Percentiles rank a stretch among this genome's conserved stretches.
These are phyloP conservation scores for Pantelozetes paolii DNA, from an alignment of 2,888 invertebrate genomes.

Conservation along the genomic window DNA sequence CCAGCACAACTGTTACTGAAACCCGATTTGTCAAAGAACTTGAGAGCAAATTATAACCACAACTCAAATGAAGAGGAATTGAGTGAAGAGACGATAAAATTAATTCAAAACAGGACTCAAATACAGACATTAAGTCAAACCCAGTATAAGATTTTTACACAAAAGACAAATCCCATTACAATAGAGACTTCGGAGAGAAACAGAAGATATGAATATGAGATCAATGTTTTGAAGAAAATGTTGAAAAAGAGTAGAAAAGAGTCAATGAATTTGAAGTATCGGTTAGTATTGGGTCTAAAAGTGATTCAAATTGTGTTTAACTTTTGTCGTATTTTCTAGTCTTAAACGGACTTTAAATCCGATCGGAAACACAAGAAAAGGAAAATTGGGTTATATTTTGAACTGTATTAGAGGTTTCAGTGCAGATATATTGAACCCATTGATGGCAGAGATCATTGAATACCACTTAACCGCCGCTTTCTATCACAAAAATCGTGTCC, in stretches of 20 bases:
- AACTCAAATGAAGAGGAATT: neutral
- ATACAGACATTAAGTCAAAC: too few relatives aligned
- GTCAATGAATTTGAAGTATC: conserved; percentile 14
- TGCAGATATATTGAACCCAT: neutral
- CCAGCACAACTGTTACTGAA: conserved; percentile 14
- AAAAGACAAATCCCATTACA: neutral
- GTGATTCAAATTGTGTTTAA: too few relatives aligned
- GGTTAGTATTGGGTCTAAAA: neutral
- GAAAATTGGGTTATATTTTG: conserved; percentile 9
- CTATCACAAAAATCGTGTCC: neutral
- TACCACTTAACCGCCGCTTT: neutral
- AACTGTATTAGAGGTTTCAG: neutral
- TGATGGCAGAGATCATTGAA: conserved; percentile 12
- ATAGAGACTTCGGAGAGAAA: neutral
- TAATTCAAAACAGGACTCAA: neutral
- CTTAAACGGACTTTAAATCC: conserved; percentile 5
- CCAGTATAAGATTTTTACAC: too few relatives aligned
- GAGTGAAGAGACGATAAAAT: neutral
- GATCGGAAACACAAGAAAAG: conserved; percentile 9
- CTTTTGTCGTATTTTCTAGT: neutral
- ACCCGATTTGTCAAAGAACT: neutral
- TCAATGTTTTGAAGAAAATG: conserved; percentile 7
- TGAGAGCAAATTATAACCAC: neutral
- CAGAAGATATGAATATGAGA: neutral
- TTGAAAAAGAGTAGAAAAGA: conserved; percentile 8